Evolutionary conservation across 2,113 vertebrate genomes (phyloP).

Genomic region (Tamias sibiricus): DNA sequence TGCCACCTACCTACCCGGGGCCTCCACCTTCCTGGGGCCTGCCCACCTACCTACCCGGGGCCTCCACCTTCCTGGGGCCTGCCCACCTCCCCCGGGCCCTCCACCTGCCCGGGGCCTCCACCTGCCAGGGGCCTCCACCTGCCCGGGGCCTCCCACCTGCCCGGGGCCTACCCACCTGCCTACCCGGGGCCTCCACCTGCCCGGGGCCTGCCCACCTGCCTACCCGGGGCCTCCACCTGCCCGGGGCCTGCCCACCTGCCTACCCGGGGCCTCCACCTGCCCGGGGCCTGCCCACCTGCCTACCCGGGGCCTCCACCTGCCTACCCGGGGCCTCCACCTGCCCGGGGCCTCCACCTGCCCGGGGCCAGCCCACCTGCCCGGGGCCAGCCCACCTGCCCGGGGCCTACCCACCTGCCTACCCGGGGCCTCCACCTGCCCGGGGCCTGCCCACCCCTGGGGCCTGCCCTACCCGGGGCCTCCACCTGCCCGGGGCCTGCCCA

Average conservation of each 20-base stretch:
- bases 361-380: no score
- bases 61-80: no score
- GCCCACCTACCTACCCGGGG: constrained; percentile 72
- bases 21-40: neutral
- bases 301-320: constrained; percentile 49
- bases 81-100: no score
- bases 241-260: no score
- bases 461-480: rapidly evolving
- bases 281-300: no score
- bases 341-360: constrained; percentile 40
- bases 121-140: no score
- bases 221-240: constrained; percentile 53
- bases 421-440: constrained; percentile 48
- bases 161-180: no score
- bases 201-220: no score
- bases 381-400: constrained; percentile 60
- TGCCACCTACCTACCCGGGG: constrained; percentile 69
- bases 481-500: constrained; percentile 74
- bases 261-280: constrained; percentile 53
- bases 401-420: no score
- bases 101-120: constrained; percentile 71
- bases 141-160: constrained; percentile 60
- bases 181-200: constrained; percentile 53
- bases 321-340: constrained; percentile 57
- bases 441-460: no score